Conservation (phyloP, 2,797 vertebrate species). For the Gambelia wislizenii region DNA sequence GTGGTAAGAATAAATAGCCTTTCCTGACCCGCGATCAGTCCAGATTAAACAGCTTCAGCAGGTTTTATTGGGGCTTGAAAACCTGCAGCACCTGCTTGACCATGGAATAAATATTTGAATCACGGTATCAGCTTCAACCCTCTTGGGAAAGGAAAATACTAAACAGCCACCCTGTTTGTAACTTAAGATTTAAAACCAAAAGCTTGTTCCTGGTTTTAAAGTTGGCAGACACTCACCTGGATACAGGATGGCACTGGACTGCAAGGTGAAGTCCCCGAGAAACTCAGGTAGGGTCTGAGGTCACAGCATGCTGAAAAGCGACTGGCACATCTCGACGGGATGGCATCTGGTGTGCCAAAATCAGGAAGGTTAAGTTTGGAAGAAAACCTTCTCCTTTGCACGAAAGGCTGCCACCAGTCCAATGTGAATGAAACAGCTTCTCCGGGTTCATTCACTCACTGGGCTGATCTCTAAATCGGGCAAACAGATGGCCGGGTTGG, state of each 20-base stretch:
- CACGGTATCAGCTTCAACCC: no score
- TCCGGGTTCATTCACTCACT: not conserved
- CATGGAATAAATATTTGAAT: not conserved
- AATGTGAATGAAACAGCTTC: not conserved
- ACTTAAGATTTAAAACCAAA: not conserved
- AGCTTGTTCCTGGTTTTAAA: not conserved
- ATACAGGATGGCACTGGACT: not conserved
- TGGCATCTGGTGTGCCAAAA: fast-evolving
- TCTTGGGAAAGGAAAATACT: no score
- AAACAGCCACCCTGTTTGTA: not conserved
- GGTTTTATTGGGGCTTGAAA: not conserved
- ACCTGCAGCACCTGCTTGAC: not conserved
- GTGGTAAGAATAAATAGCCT: not conserved
- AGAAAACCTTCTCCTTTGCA: no score
- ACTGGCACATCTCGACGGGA: no score
- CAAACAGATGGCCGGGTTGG: constrained; percentile 45
- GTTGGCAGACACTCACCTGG: not conserved
- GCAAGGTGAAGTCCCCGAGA: no score
- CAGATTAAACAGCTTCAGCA: not conserved
- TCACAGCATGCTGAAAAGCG: no score
- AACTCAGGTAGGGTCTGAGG: not conserved
- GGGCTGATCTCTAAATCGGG: fast-evolving
- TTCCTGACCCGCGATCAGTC: not conserved
- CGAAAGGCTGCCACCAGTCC: not conserved
- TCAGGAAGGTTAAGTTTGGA: fast-evolving